Evolutionary conservation across 2,888 invertebrate species (phyloP).

Genomic region (Lysandra bellargus): DNA sequence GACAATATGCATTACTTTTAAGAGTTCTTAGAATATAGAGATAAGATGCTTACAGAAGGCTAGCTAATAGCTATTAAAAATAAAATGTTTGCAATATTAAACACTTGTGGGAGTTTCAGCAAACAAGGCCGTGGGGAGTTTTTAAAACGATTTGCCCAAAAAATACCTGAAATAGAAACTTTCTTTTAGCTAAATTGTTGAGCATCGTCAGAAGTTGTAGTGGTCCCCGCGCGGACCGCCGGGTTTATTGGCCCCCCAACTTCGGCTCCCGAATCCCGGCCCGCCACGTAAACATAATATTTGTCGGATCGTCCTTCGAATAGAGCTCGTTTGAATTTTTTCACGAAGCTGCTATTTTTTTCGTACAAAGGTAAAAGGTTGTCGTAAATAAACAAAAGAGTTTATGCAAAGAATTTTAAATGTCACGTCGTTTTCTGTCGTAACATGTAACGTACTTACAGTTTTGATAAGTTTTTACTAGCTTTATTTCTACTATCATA

Average conservation of each 20-base stretch:
- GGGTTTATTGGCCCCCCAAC: slow-evolving; percentile 8
- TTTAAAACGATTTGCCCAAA: background rate
- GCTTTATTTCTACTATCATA: background rate
- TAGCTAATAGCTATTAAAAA: background rate
- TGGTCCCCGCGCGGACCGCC: background rate
- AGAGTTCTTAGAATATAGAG: background rate
- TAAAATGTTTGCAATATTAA: background rate
- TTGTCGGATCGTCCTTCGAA: background rate
- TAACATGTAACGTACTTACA: background rate
- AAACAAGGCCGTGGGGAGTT: background rate
- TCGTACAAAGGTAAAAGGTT: slow-evolving; percentile 16
- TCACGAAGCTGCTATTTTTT: background rate
- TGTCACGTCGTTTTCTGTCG: background rate
- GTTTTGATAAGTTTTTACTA: background rate
- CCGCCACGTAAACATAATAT: slow-evolving; percentile 9
- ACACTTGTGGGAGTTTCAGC: background rate
- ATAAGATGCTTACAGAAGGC: background rate
- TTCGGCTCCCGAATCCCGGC: background rate
- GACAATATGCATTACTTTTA: background rate
- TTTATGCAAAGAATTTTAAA: slow-evolving; percentile 14
- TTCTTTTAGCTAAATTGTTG: background rate
- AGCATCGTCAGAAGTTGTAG: slow-evolving; percentile 1
- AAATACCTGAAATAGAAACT: background rate
- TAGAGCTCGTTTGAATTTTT: slow-evolving; percentile 1
- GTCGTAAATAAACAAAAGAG: slow-evolving; percentile 12